phyloP scores from a whole-genome alignment of 2,888 invertebrate species.

The Aricia artaxerxes region DNA sequence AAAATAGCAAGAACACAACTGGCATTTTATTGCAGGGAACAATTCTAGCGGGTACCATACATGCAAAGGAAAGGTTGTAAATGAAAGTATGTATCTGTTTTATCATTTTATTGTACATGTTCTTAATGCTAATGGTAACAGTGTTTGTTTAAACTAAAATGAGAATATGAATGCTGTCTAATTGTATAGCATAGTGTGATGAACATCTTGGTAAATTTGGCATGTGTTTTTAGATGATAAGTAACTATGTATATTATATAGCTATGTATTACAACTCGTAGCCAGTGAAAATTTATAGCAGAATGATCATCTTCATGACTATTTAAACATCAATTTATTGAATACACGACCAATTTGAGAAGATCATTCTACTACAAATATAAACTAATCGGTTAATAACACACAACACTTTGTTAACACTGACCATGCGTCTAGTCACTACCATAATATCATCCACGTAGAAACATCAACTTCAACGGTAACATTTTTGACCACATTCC shows the following conservation, averaged over 20 bases:
- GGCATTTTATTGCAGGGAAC: constrained; percentile 8
- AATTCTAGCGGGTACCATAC: constrained; percentile 32
- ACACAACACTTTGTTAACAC: constrained; percentile 14
- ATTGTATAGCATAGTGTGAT: background rate
- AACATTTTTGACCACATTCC: background rate
- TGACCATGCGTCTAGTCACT: background rate
- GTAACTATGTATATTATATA: background rate
- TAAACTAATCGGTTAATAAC: background rate
- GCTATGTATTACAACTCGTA: background rate
- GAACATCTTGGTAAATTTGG: background rate
- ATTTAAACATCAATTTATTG: background rate
- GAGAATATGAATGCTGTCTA: background rate
- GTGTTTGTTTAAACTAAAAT: background rate
- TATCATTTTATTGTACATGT: constrained; percentile 50
- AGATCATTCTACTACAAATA: background rate
- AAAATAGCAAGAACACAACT: background rate
- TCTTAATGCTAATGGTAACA: constrained; percentile 7
- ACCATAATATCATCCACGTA: background rate
- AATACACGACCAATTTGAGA: background rate
- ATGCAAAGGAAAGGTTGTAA: constrained; percentile 43
- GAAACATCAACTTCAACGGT: background rate
- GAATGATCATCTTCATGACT: background rate
- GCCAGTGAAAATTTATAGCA: background rate
- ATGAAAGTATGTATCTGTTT: constrained; percentile 52
- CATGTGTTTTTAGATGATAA: background rate